Evolutionary conservation across 2,113 vertebrate genomes (phyloP).

Genomic region (Microcebus tavaratra): DNA sequence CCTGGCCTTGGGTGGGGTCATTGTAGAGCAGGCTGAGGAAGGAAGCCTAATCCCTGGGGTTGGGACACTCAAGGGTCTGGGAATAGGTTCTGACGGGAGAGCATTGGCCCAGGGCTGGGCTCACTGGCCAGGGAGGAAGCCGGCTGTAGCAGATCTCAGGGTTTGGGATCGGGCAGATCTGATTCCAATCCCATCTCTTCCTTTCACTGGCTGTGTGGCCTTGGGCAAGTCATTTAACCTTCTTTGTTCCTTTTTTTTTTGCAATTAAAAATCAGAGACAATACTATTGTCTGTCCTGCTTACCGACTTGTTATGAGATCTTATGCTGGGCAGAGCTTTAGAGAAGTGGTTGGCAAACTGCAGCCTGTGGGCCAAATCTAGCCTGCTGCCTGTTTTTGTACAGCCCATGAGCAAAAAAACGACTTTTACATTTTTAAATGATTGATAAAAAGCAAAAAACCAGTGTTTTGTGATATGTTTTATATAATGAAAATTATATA

Average conservation of each 20-base stretch:
- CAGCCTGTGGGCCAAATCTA: neutral
- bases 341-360: neutral
- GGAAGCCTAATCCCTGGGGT: neutral
- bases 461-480: neutral
- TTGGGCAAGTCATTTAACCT: neutral
- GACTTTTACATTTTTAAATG: neutral
- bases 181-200: neutral
- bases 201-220: neutral
- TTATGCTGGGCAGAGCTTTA: neutral
- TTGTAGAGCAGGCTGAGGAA: neutral
- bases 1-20: neutral
- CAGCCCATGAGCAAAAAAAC: neutral
- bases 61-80: neutral
- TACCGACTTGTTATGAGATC: neutral
- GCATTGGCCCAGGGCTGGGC: neutral
- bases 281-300: neutral
- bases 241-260: neutral
- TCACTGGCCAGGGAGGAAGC: neutral
- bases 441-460: neutral
- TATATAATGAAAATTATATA: neutral
- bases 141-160: neutral
- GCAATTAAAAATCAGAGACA: neutral
- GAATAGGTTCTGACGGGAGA: neutral
- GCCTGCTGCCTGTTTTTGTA: neutral
- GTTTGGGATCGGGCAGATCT: neutral